phyloP scores from a whole-genome alignment of 1,140 invertebrate genomes.

The Habropoda laboriosa region DNA sequence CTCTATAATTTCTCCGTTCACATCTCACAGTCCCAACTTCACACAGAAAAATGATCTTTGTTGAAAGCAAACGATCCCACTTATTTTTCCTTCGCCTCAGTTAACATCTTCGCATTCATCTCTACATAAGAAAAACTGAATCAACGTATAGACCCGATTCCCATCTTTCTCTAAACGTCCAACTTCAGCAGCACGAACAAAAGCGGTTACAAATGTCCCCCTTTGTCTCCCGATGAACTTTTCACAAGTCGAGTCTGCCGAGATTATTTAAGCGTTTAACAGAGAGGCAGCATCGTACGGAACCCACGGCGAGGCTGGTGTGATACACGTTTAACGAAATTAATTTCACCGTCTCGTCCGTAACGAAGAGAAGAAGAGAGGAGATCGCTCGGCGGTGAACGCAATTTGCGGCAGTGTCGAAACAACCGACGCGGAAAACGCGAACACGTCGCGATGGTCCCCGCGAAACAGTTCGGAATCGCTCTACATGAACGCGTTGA shows the following conservation, averaged over 20 bases:
- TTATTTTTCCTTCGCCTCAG: no score
- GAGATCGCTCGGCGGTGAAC: neutral
- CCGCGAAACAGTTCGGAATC: conserved; percentile 15
- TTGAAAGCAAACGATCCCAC: no score
- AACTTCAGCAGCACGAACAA: neutral
- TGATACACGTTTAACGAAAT: conserved; percentile 33
- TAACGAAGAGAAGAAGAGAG: neutral
- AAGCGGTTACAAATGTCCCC: neutral
- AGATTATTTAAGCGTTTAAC: conserved; percentile 6
- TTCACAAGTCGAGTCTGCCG: neutral
- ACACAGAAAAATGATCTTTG: no score
- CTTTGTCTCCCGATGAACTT: neutral
- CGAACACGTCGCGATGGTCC: conserved; percentile 7
- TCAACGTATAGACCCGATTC: no score
- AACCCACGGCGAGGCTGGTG: neutral
- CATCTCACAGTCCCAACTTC: no score
- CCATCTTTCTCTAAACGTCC: no score
- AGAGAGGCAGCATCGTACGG: neutral
- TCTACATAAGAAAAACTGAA: no score
- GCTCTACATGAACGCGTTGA: conserved; percentile 6
- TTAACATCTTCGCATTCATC: no score
- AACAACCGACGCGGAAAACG: conserved; percentile 33
- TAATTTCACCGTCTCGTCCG: conserved; percentile 4
- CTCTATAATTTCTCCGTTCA: no score
- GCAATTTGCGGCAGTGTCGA: conserved; percentile 24